Base-by-base conservation (phyloP, 1,140 invertebrate species). In the Drosophila neocordata region DNA sequence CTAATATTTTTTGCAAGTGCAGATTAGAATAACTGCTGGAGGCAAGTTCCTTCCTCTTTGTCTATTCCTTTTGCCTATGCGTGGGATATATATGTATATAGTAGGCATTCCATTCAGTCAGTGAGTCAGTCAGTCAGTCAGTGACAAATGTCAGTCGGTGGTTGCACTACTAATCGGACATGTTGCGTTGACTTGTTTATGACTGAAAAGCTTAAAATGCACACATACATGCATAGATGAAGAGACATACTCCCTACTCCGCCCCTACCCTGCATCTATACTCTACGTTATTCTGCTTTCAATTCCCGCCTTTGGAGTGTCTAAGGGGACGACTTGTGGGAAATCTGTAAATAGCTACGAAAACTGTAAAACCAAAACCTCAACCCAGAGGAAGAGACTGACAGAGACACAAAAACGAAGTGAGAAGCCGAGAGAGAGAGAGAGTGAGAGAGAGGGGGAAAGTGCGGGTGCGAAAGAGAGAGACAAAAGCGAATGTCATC, bases 141-240 rank as follows among this genome's bases (percentile, higher is more conserved):
- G 83, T 88, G 84, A 88, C 75, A 88, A 87, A 87, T 87, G 83
- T 76, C 83, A 87, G 79, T 81, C 83, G 83, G 79, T 87, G 83
- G 79, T 87, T 87, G 83, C 83, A 83, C 83, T 88, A 87, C 83
- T 88, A 87, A 87, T 87, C 83, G 83, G 83, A 87, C 83, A 87
- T 87, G 83, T 87, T 87, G 83, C 83, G 76, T 83, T 87, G 82
- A 87, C 83, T 87, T 87, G 82, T 87, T 87, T 87, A 87, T 87
- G 84, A 87, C 83, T 83, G 65, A 65, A 60, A 48, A 88, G 84
- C 83, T 88, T 88, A 87, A 69, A 66, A 84, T 72, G 67, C 76
- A 62, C 18, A 70, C 51, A 55, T 51, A 74, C 65, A 37, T 38
- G 62, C 56, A 63, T 51, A 20, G 27, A 31, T 31, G 6, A 31